Percentiles rank a stretch among this genome's conserved stretches.
Conservation (phyloP, 2,888 invertebrate genomes). For the Strigamia maritima region DNA sequence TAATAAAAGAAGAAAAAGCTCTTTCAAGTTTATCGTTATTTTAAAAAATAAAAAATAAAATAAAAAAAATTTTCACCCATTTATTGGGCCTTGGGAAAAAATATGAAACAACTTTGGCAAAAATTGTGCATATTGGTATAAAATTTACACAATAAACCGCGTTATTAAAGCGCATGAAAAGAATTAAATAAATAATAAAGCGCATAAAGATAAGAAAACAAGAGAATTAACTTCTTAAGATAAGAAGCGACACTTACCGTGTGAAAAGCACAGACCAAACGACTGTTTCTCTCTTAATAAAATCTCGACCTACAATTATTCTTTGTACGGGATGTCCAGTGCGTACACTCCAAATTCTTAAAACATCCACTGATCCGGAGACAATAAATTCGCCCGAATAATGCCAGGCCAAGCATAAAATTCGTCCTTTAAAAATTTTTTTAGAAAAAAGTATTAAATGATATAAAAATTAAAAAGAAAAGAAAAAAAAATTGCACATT, state of each 20-base stretch:
- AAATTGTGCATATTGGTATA: neutral
- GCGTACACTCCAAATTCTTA: constrained; percentile 81
- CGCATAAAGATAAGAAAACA: constrained; percentile 7
- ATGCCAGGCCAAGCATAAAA: constrained; percentile 83
- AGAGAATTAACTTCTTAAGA: neutral
- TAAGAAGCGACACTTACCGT: constrained; percentile 47
- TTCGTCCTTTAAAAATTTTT: constrained; percentile 57
- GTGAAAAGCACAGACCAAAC: constrained; percentile 83
- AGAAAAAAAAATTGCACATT: constrained; percentile 30
- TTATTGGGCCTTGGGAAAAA: neutral
- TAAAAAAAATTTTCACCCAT: neutral
- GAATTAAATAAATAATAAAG: neutral
- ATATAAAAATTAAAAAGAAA: constrained; percentile 22
- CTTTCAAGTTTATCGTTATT: neutral
- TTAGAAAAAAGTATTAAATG: constrained; percentile 1
- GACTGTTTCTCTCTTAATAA: constrained; percentile 66
- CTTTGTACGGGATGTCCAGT: constrained; percentile 80
- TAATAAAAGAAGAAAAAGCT: neutral
- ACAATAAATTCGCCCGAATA: constrained; percentile 69
- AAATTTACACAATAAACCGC: neutral
- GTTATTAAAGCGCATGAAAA: neutral
- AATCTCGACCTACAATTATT: constrained; percentile 68
- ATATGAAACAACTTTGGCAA: neutral
- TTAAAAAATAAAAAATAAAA: neutral
- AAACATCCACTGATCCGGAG: constrained; percentile 72